Base-by-base conservation (phyloP, 2,797 vertebrate species). In the Dipus sagitta region DNA sequence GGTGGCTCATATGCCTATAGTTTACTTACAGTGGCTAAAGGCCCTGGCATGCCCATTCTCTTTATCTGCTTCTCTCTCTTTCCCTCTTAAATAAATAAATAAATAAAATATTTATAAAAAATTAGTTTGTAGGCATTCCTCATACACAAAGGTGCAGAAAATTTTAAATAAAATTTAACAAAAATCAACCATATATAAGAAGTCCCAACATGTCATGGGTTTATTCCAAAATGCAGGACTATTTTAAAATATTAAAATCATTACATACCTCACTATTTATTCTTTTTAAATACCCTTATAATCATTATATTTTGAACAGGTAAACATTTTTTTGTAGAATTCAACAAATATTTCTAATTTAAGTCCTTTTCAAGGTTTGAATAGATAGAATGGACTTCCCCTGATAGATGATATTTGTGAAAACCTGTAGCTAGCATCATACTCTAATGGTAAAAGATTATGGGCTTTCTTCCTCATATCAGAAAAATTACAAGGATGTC, bases 171-270 rank as follows among this genome's bases (percentile, higher is more conserved):
- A 52, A 76, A 77, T 32, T 42, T 64, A 75, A 47, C 60, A 76
- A 85, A 23, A 85, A 23, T 75, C 54, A 54, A 67, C 6, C 54
- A 80, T 68, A 62, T 32, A 81, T 67, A 38, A 47, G 62, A 76
- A 65, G 9, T 68, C 13, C 13, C 28, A 24, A 78, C n/a, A 26
- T 7, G 5, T 68, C 32, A 23, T 1, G 26, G n/a, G 14, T 67
- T 91, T 71, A 32, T 72, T 28, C 62, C 54, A 42, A 62, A 79
- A 20, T 76, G 10, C 47, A 80, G 20, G 4, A 17, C 52, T 82
- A 34, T 18, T 38, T 58, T 58, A 83, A 62, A 77, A 77, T 58
- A 82, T 94, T 15, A 87, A 94, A 71, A 78, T 32, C 30, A 76
- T 54, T 54, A 64, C 13, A 14, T 20, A 68, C 62, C 58, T 38